Evolutionary conservation across 2,797 vertebrate genomes (phyloP), one percentile per base, ranked within the genome.

Genomic region (Malacoctenus gilli): DNA sequence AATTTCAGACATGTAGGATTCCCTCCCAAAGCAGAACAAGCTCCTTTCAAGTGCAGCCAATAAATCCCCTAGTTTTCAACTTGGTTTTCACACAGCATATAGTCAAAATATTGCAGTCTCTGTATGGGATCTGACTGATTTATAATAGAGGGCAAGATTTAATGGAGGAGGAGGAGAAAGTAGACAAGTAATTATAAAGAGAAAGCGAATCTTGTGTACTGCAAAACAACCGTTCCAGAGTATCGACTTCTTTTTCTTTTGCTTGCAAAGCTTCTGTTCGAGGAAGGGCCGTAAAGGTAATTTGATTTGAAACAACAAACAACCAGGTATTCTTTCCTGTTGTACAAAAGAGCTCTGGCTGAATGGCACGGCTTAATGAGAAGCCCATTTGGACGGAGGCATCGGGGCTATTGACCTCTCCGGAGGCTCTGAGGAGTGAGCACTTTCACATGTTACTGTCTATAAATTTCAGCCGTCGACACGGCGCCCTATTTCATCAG

Each of bases 381-480:
- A 87, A 81, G 49, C 74, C 77, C 79, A 85, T 86, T 87, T 78
- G 82, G 80, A 81, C 68, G 4, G 61, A 81, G 56, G 76, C 75
- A 80, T 88, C 79, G 60, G 69, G n/a, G 79, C 73, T 88, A 90
- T 90, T 86, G 88, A 92, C 84, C 89, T 77, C 79, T 85, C 84
- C 77, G 13, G 42, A 64, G 78, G 82, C 85, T 79, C 59, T 61
- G 79, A 85, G 82, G 79, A 85, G 78, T 84, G 86, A 90, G 82
- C 86, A 80, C 87, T 87, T 88, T 86, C 84, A 85, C 86, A 85
- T 78, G 89, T 90, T 87, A 87, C 87, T 83, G 79, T 92, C 91
- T 87, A 93, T 91, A 92, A 90, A 91, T 92, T 85, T 64, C 80
- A 79, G 75, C 85, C 80, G 68, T 82, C 67, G 84, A 86, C 85